phyloP scores from a whole-genome alignment of 2,888 invertebrate species.

The Pachliopta kotzebuea region DNA sequence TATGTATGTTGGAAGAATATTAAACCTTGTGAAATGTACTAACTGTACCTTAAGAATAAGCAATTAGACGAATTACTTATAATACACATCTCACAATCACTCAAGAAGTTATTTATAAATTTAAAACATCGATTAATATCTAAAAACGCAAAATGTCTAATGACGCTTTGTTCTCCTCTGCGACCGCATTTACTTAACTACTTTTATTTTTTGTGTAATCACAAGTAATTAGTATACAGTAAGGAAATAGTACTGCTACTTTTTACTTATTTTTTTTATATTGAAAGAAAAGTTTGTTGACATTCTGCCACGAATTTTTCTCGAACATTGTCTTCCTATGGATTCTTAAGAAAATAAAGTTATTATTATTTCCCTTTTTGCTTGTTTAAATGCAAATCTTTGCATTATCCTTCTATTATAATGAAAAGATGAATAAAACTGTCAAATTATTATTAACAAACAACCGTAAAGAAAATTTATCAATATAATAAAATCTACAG shows the following conservation, averaged over 20 bases:
- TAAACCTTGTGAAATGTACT: no score
- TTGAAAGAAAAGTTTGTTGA: not conserved
- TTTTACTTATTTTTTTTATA: slow-evolving; percentile 2
- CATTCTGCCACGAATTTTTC: not conserved
- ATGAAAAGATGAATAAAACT: no score
- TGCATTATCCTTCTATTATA: no score
- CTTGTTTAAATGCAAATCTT: no score
- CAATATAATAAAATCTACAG: not conserved
- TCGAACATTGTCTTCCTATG: not conserved
- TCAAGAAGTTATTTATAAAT: not conserved
- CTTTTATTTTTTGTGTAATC: slow-evolving; percentile 7
- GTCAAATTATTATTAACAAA: no score
- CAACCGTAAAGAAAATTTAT: not conserved
- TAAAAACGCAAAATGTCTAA: not conserved
- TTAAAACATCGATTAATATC: not conserved
- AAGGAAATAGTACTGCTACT: slow-evolving; percentile 4
- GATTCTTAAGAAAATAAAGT: no score
- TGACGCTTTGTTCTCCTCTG: not conserved
- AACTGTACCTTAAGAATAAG: no score
- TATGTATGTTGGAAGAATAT: no score
- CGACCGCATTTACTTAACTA: slow-evolving; percentile 5
- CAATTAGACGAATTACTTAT: no score
- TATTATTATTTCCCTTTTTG: no score
- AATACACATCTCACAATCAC: not conserved
- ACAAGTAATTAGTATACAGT: slow-evolving; percentile 1